Percentiles rank a stretch among this genome's conserved stretches.
Conservation (phyloP, 2,113 vertebrate species). For the Monopterus albus region DNA sequence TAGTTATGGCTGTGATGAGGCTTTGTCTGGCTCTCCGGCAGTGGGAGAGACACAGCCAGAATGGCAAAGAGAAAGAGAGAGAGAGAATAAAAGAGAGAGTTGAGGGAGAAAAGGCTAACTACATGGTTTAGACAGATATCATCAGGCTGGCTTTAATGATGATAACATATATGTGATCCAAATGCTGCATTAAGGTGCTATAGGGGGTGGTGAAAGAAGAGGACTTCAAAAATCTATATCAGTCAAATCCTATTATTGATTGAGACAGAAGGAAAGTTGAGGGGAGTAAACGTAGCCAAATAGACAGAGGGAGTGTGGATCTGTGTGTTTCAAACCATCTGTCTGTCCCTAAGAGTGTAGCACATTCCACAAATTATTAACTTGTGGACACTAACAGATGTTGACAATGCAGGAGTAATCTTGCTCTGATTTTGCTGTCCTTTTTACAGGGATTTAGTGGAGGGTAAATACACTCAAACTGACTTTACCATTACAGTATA, state of each 20-base stretch:
- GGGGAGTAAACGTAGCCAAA: conserved; percentile 55
- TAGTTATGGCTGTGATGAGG: conserved; percentile 35
- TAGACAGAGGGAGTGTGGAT: conserved; percentile 55
- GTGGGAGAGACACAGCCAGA: conserved; percentile 17
- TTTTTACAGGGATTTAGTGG: neutral
- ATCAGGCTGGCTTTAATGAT: too few species aligned
- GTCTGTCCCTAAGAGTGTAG: conserved; percentile 43
- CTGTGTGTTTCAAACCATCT: conserved; percentile 70
- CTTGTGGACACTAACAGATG: conserved; percentile 10
- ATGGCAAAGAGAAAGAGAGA: neutral
- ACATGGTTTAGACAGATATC: neutral
- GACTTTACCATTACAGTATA: too few species aligned
- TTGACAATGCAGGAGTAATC: neutral
- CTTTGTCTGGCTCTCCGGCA: conserved; percentile 32
- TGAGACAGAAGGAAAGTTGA: conserved; percentile 35
- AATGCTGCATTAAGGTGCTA: neutral
- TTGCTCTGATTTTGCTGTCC: conserved; percentile 36
- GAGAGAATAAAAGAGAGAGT: neutral
- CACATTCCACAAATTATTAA: conserved; percentile 14
- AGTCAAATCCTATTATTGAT: conserved; percentile 62
- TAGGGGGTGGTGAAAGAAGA: conserved; percentile 12
- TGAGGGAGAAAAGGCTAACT: neutral
- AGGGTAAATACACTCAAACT: too few species aligned
- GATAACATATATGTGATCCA: too few species aligned
- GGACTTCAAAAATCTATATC: conserved; percentile 51